These are phyloP conservation scores for Ailurus styani DNA, from an alignment of 2,113 vertebrate genomes.

Conservation along the genomic window DNA sequence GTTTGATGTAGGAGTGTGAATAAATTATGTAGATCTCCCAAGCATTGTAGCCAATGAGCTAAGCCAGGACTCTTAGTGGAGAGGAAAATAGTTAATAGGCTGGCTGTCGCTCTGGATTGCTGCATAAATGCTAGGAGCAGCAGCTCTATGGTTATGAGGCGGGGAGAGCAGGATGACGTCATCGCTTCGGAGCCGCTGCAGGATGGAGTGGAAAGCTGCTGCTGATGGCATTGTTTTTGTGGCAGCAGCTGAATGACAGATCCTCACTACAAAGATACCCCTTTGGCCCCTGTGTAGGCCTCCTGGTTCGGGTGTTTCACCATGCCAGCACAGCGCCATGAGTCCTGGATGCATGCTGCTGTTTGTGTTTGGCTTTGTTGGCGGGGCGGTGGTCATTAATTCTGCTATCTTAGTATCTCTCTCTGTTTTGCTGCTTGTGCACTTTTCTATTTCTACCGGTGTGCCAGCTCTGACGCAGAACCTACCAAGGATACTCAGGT, in stretches of 20 bases:
- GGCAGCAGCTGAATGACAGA: conserved; percentile 84
- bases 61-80: conserved; percentile 57
- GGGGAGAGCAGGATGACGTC: conserved; percentile 85
- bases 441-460: conserved; percentile 95
- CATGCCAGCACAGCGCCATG: conserved; percentile 94
- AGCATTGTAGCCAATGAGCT: conserved; percentile 80
- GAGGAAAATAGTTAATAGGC: conserved; percentile 78
- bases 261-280: conserved; percentile 80
- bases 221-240: conserved; percentile 89
- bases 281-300: conserved; percentile 75
- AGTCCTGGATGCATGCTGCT: conserved; percentile 99
- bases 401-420: conserved; percentile 97
- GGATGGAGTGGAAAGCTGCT: conserved; percentile 79
- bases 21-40: conserved; percentile 77
- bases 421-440: conserved; percentile 97
- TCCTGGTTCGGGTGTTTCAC: conserved; percentile 82
- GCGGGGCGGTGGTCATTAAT: conserved; percentile 99
- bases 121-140: conserved; percentile 79
- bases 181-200: conserved; percentile 83
- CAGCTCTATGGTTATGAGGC: conserved; percentile 69
- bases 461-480: conserved; percentile 94
- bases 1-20: conserved; percentile 61
- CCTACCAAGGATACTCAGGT: conserved; percentile 94
- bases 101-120: conserved; percentile 74
- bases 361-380: conserved; percentile 99